These are phyloP conservation scores for Lasioglossum marginatum DNA, from an alignment of 2,888 invertebrate species.

Conservation along the genomic window DNA sequence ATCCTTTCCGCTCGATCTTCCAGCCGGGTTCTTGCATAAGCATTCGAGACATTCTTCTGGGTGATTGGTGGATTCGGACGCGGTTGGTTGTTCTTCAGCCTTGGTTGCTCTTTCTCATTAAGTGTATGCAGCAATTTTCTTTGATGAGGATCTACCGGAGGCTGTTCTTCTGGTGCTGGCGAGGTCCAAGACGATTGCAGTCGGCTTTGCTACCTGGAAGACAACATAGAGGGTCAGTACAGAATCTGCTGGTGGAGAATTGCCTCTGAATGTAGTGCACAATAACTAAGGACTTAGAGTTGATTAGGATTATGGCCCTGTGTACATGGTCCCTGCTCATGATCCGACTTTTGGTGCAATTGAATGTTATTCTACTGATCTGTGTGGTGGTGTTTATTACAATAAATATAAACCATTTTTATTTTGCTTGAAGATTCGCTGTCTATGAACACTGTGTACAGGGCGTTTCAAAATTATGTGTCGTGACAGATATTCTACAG, in stretches of 20 bases:
- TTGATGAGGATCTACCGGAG: too few species aligned
- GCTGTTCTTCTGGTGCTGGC: not conserved
- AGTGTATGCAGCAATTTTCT: too few species aligned
- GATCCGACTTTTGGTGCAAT: not conserved
- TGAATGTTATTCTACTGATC: not conserved
- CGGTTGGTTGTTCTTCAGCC: not conserved
- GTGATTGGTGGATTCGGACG: not conserved
- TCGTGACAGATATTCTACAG: too few species aligned
- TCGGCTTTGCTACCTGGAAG: constrained; percentile 55
- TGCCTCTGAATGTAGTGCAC: constrained; percentile 18
- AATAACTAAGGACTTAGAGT: not conserved
- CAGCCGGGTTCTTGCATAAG: constrained; percentile 82
- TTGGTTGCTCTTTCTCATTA: too few species aligned
- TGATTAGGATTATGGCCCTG: not conserved
- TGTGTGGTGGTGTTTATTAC: not conserved
- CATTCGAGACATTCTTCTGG: constrained; percentile 76
- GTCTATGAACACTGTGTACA: too few species aligned
- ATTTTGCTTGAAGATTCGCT: too few species aligned
- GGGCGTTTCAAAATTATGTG: too few species aligned
- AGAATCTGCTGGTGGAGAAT: not conserved
- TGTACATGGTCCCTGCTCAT: not conserved
- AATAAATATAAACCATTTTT: too few species aligned
- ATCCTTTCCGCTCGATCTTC: constrained; percentile 82
- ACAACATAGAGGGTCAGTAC: constrained; percentile 50
- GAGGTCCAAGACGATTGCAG: not conserved